Evolutionary conservation across 2,797 vertebrate species (phyloP), one percentile per base, ranked within the genome.

Genomic region (Peromyscus nudipes): DNA sequence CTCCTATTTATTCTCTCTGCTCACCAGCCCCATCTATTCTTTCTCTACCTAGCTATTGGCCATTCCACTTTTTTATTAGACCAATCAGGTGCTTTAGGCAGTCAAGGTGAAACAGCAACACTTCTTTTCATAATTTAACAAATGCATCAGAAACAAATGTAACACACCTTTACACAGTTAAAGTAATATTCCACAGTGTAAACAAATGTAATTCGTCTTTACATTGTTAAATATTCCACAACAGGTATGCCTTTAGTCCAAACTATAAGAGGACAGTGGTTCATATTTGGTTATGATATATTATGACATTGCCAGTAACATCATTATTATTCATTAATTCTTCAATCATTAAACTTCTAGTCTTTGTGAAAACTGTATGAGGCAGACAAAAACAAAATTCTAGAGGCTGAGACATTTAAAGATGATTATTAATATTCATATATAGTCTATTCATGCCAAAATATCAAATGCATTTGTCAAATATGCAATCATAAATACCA

Each of bases 301-400:
- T 64, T 84, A 85, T 95, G 2, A 19, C 29, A 55, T 64, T 75
- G 19, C 3, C 31, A 69, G 14, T 29, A 82, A 60, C 73, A 64
- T 64, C 89, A 90, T n/a, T 82, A 46, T 65, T 83, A 79, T 82
- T 40, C 25, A 81, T 69, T 83, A 75, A 79, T 60, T 89, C 21
- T 57, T 10, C 21, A 55, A 40, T 93, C 34, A 79, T 88, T 89
- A 86, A 82, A 14, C 2, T 37, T 25, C 6, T 29, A 60, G 16
- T 25, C 1, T 82, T 67, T 86, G 4, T 86, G 60, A 90, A 67
- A 49, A 46, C 6, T 92, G 1, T 52, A 77, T 71, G 34, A 91
- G 37, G 90, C 43, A 79, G 14, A 87, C 4, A 46, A 83, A 94
- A 82, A 60, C 34, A 83, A 95, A 17, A 31, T 79, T 43, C 14